Percentiles rank a stretch among this genome's conserved stretches.
phyloP scores from a whole-genome alignment of 2,888 invertebrate genomes.

The Rapana venosa region DNA sequence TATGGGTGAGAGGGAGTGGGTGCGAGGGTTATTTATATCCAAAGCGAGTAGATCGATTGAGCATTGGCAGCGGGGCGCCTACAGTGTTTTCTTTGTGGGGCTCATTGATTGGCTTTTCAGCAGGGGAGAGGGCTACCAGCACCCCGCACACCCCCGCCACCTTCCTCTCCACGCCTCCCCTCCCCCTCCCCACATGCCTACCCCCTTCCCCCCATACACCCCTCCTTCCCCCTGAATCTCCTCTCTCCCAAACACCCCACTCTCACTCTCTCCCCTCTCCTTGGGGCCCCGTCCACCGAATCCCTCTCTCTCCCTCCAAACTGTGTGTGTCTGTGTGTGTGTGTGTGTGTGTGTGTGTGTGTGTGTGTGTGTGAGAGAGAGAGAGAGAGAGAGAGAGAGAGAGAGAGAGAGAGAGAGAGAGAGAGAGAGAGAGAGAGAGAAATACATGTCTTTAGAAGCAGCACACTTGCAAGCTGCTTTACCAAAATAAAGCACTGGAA shows the following conservation, averaged over 20 bases:
- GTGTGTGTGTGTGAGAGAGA: conserved; percentile 3
- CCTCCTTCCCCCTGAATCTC: background rate
- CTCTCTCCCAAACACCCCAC: background rate
- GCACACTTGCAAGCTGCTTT: too few relatives aligned
- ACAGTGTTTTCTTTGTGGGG: background rate
- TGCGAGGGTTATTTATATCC: background rate
- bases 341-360: conserved; percentile 4
- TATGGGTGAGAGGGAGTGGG: background rate
- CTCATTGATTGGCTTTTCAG: background rate
- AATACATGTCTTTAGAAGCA: too few relatives aligned
- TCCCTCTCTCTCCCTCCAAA: background rate
- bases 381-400: conserved; percentile 2
- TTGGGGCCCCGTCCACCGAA: background rate
- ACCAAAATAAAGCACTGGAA: too few relatives aligned
- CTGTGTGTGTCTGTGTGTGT: background rate
- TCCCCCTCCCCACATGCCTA: too few relatives aligned
- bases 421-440: too few relatives aligned
- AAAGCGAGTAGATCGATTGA: conserved; percentile 2
- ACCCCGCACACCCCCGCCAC: too few relatives aligned
- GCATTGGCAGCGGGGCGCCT: conserved; percentile 5
- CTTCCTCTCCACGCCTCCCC: too few relatives aligned
- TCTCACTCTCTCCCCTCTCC: background rate
- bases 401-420: too few relatives aligned
- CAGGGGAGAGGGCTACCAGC: too few relatives aligned
- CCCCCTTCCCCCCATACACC: too few relatives aligned